Evolutionary conservation across 2,113 vertebrate species (phyloP).

Genomic region (Maccullochella peelii): DNA sequence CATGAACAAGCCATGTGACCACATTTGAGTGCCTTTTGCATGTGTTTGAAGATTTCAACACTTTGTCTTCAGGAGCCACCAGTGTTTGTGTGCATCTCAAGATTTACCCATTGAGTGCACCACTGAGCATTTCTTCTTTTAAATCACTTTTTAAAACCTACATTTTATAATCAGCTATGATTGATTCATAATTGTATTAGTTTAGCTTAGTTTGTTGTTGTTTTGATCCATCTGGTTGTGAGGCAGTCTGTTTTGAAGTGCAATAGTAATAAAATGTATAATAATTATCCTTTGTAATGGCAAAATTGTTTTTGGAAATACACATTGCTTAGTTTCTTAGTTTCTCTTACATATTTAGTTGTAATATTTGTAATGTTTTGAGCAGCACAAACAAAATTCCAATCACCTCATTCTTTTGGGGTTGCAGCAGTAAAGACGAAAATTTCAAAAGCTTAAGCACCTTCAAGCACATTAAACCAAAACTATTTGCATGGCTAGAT

Average conservation of each 20-base stretch:
- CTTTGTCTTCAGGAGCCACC: background rate
- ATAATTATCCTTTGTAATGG: background rate
- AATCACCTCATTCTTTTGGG: slow-evolving; percentile 7
- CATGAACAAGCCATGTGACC: background rate
- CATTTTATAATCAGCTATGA: background rate
- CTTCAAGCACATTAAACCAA: background rate
- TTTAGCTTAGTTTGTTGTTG: background rate
- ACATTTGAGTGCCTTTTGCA: background rate
- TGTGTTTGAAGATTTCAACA: background rate
- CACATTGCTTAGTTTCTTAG: no score
- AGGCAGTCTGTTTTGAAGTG: background rate
- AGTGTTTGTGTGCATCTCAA: background rate
- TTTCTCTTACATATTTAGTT: background rate
- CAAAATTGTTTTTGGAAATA: background rate
- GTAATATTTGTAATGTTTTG: background rate
- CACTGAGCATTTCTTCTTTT: background rate
- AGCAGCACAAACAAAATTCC: background rate
- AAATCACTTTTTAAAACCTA: background rate
- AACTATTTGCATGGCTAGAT: background rate
- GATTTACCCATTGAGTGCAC: background rate
- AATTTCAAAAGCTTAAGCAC: slow-evolving; percentile 1
- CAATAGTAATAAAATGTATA: background rate
- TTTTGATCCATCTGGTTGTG: background rate
- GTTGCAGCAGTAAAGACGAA: background rate
- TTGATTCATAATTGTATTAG: background rate